A percentile compares a stretch with the other conserved stretches of the same genome.
These are phyloP conservation scores for Prorops nasuta DNA, from an alignment of 1,140 invertebrate genomes.

Conservation along the genomic window DNA sequence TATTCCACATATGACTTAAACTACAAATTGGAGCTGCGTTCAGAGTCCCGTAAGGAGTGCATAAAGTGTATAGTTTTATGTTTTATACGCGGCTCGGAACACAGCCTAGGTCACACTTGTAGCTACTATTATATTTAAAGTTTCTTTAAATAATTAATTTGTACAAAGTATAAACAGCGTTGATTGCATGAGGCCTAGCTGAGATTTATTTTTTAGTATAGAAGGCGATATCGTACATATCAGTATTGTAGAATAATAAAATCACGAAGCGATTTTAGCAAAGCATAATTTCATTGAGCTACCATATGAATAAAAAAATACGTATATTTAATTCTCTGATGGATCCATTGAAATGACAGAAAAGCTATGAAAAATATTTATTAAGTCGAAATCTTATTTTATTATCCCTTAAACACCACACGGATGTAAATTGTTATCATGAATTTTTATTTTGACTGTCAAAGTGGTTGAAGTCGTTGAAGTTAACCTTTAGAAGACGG, in stretches of 20 bases:
- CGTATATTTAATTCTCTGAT: slow-evolving; percentile 30
- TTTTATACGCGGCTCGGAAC: too few species aligned
- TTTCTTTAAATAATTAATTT: slow-evolving; percentile 24
- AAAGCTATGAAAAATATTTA: slow-evolving; percentile 20
- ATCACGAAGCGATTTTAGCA: slow-evolving; percentile 31
- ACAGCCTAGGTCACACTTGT: too few species aligned
- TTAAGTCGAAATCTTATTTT: slow-evolving; percentile 15
- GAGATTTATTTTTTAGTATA: slow-evolving; percentile 23
- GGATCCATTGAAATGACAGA: slow-evolving; percentile 11
- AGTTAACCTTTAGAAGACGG: too few species aligned
- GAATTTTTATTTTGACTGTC: too few species aligned
- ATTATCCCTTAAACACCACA: too few species aligned
- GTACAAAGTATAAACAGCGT: slow-evolving; percentile 15
- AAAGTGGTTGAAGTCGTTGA: too few species aligned
- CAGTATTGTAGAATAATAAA: slow-evolving; percentile 14
- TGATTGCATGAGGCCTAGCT: slow-evolving; percentile 21
- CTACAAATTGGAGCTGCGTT: too few species aligned
- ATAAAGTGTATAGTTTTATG: too few species aligned
- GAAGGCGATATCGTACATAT: slow-evolving; percentile 14
- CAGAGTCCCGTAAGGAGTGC: too few species aligned
- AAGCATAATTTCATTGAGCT: slow-evolving; percentile 21
- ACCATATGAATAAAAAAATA: slow-evolving; percentile 44
- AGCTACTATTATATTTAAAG: slow-evolving; percentile 23
- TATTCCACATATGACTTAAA: slow-evolving; percentile 25
- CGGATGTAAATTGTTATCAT: too few species aligned